Base-by-base conservation (phyloP, 2,113 vertebrate species). In the Phyllopteryx taeniolatus region DNA sequence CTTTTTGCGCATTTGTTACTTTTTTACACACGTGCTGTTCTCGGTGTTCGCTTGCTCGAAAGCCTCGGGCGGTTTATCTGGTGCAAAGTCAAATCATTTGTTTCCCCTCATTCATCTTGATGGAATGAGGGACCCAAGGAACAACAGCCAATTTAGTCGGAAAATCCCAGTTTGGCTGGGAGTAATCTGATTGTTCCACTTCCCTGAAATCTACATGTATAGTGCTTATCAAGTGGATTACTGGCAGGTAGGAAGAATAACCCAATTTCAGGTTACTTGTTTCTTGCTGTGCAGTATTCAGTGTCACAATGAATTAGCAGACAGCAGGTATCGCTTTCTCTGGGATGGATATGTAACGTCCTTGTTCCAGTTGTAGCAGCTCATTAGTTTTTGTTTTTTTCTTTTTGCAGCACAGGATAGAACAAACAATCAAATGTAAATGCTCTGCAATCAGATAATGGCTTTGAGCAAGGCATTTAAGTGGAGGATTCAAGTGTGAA, bases 171-270 rank as follows among this genome's bases (percentile, higher is more conserved):
- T 87, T 90, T 86, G 85, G 82, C 81, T 88, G 78, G 17, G 74
- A 84, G 86, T 93, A 93, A 94, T 93, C 87, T 87, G 91, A 93
- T 93, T 94, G 87, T 82, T 85, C 83, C 86, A 81, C 87, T 88
- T 90, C 90, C 89, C 79, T 83, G 87, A 92, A 92, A 93, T 93
- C 91, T 93, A 91, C 90, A 92, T 93, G 89, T 91, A 92, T 91
- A 91, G 92, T 92, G 92, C 88, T 94, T 92, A 93, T 92, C 93
- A 93, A 91, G 85, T 88, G 84, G 88, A 92, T 93, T 93, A 93
- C 91, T 89, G 91, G 90, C 93, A 94, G 91, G 90, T 92, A 91
- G 91, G 91, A 92, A 76, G 78, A 86, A 88, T 93, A 94, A 93
- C 91, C 90, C 90, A 92, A 93, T 94, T 93, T 93, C 87, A 82